These are phyloP conservation scores for Palloptera scutellata DNA, from an alignment of 2,888 invertebrate species.

Conservation along the genomic window DNA sequence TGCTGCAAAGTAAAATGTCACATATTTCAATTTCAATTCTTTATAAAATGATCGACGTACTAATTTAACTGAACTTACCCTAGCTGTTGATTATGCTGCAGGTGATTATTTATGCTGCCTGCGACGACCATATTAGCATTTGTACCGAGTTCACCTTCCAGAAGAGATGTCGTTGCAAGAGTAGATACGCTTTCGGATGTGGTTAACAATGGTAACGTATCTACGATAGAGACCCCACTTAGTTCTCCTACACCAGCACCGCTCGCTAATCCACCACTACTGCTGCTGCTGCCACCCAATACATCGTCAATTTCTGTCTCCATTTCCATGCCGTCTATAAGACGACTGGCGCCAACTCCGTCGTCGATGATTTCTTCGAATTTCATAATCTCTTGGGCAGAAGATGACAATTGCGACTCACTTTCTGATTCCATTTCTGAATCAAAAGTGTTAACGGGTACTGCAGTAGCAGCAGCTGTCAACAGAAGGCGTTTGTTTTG, in stretches of 20 bases:
- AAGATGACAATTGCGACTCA: constrained; percentile 55
- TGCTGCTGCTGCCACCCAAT: constrained; percentile 45
- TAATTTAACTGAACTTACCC: constrained; percentile 35
- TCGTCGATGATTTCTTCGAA: constrained; percentile 59
- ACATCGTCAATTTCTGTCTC: constrained; percentile 53
- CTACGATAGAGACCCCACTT: constrained; percentile 42
- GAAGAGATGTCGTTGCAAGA: constrained; percentile 19
- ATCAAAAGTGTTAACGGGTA: constrained; percentile 47
- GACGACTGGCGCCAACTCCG: constrained; percentile 54
- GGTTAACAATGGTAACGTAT: constrained; percentile 40
- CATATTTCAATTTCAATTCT: constrained; percentile 6
- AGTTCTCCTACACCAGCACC: constrained; percentile 34
- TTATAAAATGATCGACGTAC: too few species aligned
- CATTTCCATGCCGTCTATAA: constrained; percentile 58
- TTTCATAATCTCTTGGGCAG: constrained; percentile 58
- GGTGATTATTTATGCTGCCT: constrained; percentile 39
- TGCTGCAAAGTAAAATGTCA: constrained; percentile 37
- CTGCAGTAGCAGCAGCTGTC: constrained; percentile 27
- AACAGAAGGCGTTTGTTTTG: constrained; percentile 21
- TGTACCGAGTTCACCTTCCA: constrained; percentile 29
- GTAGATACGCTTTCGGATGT: constrained; percentile 33
- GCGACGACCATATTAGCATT: constrained; percentile 17
- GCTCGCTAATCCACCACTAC: constrained; percentile 44
- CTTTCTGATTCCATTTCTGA: constrained; percentile 58
- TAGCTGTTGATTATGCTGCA: constrained; percentile 37